Base-by-base conservation (phyloP, 2,113 vertebrate species). In the Datnioides undecimradiatus region DNA sequence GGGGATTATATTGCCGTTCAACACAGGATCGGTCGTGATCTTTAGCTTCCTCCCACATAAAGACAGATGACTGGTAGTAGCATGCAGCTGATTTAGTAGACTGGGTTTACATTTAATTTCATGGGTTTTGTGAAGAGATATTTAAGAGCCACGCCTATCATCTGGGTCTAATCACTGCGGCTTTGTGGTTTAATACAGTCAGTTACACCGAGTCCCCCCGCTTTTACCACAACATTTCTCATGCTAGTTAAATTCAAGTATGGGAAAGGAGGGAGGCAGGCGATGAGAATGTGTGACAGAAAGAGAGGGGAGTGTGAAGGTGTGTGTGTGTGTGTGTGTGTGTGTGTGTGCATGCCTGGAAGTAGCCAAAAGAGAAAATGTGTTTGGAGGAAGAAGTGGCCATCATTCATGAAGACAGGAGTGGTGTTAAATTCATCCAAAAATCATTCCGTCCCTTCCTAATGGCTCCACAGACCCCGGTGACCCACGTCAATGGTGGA, bases 111-210 rank as follows among this genome's bases (percentile, higher is more conserved):
- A 62, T 73, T 86, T 86, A 49, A 88, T 88, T 84, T 70, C 67
- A 77, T 76, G 62, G 72, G 65, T 85, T 90, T 88, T 74, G 82
- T 78, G 64, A 75, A 54, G 71, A 74, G 71, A 84, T 69, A 79
- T 87, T 87, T 84, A 73, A 46, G 70, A 73, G 73, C 81, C 78
- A 57, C 46, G 55, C 65, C 73, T 65, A 21, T 84, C 87, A 87
- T 92, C 89, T 91, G 91, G 82, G 62, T 19, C 76, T 72, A 85
- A 88, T 92, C 76, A 87, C 70, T 49, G 52, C 8, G 66, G 76
- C 72, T 78, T 78, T 73, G 67, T 57, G 77, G 71, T 87, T 90
- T 88, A 82, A 79, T 89, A 80, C 71, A 78, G 73, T 69, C 52
- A 66, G 55, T 88, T 81, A 34, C 58, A 83, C 67, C 58, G 55